Conservation (phyloP, 2,888 invertebrate genomes). For the Diogma glabrata region DNA sequence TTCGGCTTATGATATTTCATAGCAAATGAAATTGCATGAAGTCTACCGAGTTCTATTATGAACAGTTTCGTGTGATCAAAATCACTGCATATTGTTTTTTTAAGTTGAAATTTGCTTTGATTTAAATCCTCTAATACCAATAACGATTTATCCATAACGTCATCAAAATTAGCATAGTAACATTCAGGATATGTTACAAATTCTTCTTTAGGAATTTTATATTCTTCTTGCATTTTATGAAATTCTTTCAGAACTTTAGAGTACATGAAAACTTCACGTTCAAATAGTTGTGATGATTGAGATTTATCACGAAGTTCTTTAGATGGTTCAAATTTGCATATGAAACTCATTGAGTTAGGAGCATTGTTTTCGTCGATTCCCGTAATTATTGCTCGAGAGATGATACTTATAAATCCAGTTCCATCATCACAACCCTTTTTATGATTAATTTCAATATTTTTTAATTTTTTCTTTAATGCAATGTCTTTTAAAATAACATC, state of each 20-base stretch:
- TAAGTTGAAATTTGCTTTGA: slow-evolving; percentile 11
- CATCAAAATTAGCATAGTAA: slow-evolving; percentile 12
- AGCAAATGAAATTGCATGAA: neutral
- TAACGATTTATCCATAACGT: slow-evolving; percentile 11
- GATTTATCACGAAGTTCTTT: slow-evolving; percentile 10
- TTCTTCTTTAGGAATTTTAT: slow-evolving; percentile 4
- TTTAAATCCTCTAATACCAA: slow-evolving; percentile 16
- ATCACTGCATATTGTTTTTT: slow-evolving; percentile 11
- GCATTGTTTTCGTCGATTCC: too few relatives aligned
- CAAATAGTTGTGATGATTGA: slow-evolving; percentile 12
- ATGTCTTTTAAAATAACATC: too few relatives aligned
- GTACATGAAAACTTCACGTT: slow-evolving; percentile 16
- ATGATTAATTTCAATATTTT: neutral
- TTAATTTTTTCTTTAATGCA: slow-evolving; percentile 13
- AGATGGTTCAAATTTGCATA: slow-evolving; percentile 14
- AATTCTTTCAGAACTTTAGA: slow-evolving; percentile 13
- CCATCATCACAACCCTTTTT: slow-evolving; percentile 12
- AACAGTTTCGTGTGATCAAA: slow-evolving; percentile 12
- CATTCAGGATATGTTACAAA: slow-evolving; percentile 15
- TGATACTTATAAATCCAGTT: slow-evolving; percentile 14
- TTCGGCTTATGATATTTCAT: neutral
- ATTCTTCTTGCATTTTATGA: slow-evolving; percentile 14
- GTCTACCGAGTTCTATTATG: neutral
- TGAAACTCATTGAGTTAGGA: slow-evolving; percentile 10
- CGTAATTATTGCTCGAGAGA: slow-evolving; percentile 10